Evolutionary conservation across 2,888 invertebrate genomes (phyloP).

Genomic region (Brenthis daphne): DNA sequence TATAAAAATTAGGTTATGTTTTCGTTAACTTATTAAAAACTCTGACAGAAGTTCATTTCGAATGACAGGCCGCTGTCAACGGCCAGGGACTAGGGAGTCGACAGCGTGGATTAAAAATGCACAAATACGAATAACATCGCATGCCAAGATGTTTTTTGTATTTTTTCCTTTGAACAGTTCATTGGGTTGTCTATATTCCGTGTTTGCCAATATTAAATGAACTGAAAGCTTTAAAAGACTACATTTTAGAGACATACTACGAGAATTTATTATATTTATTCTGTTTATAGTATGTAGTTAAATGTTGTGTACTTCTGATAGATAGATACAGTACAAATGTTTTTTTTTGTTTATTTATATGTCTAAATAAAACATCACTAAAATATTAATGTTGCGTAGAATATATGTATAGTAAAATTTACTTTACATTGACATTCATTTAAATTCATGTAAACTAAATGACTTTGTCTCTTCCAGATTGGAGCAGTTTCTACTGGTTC

Average conservation of each 20-base stretch:
- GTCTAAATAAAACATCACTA: neutral
- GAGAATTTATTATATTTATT: too few relatives aligned
- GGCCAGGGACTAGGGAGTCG: conserved; percentile 25
- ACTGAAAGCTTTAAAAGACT: conserved; percentile 1
- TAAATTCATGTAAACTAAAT: conserved; percentile 2
- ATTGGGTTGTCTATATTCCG: conserved; percentile 28
- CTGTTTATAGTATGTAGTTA: too few relatives aligned
- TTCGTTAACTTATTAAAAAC: conserved; percentile 16
- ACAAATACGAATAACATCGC: conserved; percentile 32
- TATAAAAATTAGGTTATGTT: conserved; percentile 5
- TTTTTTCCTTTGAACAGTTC: conserved; percentile 23
- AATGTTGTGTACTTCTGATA: too few relatives aligned
- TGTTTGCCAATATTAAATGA: conserved; percentile 11
- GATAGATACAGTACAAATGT: neutral
- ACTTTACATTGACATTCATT: neutral
- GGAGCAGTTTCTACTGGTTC: conserved; percentile 57
- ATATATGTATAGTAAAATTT: neutral
- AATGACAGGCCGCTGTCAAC: conserved; percentile 36
- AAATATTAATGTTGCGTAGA: neutral
- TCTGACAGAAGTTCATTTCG: conserved; percentile 26
- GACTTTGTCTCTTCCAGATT: conserved; percentile 56
- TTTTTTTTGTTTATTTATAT: neutral
- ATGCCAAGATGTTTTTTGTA: conserved; percentile 26
- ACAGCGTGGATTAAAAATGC: conserved; percentile 37
- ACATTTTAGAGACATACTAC: too few relatives aligned